Percentiles rank a stretch among this genome's conserved stretches.
Conservation (phyloP, 1,140 invertebrate species). For the Atopsyche davidsoni region DNA sequence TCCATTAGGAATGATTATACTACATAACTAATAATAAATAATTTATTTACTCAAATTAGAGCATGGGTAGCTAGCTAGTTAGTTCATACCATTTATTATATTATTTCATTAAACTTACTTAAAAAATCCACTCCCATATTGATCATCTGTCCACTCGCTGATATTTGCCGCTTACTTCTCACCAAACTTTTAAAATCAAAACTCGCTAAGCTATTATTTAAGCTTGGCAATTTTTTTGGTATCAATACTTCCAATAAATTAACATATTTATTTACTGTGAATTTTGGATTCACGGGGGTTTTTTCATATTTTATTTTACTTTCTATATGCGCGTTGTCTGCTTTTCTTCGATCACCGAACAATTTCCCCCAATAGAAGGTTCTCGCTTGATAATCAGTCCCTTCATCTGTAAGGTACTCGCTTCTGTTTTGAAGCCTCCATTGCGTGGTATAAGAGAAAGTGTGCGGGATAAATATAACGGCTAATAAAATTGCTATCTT, state of each 20-base stretch:
- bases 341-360: too few relatives aligned
- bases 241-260: not conserved
- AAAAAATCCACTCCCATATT: not conserved
- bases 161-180: not conserved
- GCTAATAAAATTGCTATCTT: too few relatives aligned
- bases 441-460: too few relatives aligned
- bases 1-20: not conserved
- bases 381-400: too few relatives aligned
- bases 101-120: constrained; percentile 1
- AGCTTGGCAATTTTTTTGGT: not conserved
- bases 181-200: not conserved
- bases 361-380: too few relatives aligned
- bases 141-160: not conserved
- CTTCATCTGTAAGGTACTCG: too few relatives aligned
- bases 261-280: not conserved
- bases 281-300: not conserved
- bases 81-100: too few relatives aligned
- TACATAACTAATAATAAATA: not conserved
- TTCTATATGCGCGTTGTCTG: too few relatives aligned
- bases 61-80: not conserved
- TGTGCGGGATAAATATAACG: too few relatives aligned
- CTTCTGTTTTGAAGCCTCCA: too few relatives aligned
- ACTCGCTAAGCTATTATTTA: not conserved
- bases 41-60: not conserved
- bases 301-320: not conserved